Evolutionary conservation across 1,140 invertebrate species (phyloP).

Genomic region (Diabrotica virgifera): DNA sequence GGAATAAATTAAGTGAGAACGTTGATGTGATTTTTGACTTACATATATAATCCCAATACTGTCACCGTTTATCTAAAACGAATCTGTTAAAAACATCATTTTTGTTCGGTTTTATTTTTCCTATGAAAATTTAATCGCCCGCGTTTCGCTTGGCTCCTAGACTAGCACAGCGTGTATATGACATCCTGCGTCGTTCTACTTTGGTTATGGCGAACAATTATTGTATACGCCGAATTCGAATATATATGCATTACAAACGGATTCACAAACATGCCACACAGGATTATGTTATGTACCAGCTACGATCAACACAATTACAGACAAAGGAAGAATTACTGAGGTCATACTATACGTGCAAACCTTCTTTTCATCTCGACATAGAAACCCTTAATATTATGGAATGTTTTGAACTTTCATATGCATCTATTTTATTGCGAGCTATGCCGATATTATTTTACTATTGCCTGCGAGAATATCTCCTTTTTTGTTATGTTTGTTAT

Average conservation of each 20-base stretch:
- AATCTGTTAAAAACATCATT: neutral
- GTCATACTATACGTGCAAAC: neutral
- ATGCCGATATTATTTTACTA: too few species aligned
- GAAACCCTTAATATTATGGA: too few species aligned
- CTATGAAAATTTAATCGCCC: too few species aligned
- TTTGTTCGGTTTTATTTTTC: too few species aligned
- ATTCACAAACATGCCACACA: constrained; percentile 29
- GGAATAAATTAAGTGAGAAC: too few species aligned
- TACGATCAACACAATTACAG: neutral
- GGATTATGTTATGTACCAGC: constrained; percentile 20
- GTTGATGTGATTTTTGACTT: too few species aligned
- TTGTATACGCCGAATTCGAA: constrained; percentile 22
- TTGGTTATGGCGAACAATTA: constrained; percentile 25
- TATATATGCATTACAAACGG: constrained; percentile 30
- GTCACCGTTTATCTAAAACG: neutral
- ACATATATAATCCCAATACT: too few species aligned
- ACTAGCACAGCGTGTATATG: neutral
- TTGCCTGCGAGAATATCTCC: too few species aligned
- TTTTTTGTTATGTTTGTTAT: too few species aligned
- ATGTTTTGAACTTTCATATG: too few species aligned
- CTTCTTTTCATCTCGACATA: neutral
- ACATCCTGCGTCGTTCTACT: neutral
- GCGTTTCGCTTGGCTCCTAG: neutral
- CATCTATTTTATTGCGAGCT: too few species aligned
- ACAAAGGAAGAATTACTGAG: neutral